phyloP scores from a whole-genome alignment of 2,113 vertebrate genomes.

The human region DNA sequence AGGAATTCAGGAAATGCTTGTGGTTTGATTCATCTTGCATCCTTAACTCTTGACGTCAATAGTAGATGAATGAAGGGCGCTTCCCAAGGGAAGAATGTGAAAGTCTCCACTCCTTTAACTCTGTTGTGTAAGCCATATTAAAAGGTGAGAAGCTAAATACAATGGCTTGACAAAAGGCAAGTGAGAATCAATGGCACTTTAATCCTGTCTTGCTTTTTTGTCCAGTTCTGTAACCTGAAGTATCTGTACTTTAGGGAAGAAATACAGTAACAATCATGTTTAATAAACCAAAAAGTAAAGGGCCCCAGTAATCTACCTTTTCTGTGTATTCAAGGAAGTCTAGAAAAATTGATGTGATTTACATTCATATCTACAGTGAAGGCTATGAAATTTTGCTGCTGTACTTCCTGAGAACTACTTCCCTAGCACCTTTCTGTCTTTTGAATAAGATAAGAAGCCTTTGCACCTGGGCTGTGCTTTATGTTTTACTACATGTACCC shows the following conservation, averaged over 20 bases:
- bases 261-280: not conserved
- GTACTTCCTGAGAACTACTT: conserved; percentile 27
- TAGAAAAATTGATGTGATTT: not conserved
- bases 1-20: not conserved
- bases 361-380: not conserved
- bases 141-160: not conserved
- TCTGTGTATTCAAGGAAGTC: not conserved
- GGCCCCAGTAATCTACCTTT: not conserved
- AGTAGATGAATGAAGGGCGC: not conserved
- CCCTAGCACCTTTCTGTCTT: not conserved
- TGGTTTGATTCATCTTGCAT: conserved; percentile 23
- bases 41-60: conserved; percentile 9
- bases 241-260: conserved; percentile 1
- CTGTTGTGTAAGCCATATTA: not conserved
- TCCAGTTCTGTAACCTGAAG: not conserved
- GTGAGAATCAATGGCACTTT: not conserved
- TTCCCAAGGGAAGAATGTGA: conserved; percentile 9
- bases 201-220: conserved; percentile 5
- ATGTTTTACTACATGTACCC: not conserved
- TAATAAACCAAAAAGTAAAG: not conserved
- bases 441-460: conserved; percentile 47
- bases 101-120: not conserved
- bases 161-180: not conserved
- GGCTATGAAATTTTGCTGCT: not conserved
- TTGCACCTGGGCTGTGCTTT: not conserved